Evolutionary conservation across 2,797 vertebrate species (phyloP).

Genomic region (Sparidentex hasta): DNA sequence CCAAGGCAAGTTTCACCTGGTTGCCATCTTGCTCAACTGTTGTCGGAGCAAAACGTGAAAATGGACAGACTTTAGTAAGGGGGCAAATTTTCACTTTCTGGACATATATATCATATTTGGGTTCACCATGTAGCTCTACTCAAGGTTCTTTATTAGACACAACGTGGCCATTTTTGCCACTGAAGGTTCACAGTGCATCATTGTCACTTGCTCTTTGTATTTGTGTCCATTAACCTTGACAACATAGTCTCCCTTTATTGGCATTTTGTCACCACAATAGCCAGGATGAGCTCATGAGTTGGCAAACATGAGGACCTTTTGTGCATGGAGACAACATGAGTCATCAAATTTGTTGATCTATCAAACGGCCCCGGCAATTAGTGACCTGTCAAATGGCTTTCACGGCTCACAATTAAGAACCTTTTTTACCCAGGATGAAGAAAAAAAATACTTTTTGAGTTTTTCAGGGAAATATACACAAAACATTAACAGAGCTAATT

Average conservation of each 20-base stretch:
- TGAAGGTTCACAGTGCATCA: not conserved
- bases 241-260: not conserved
- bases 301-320: conserved; percentile 34
- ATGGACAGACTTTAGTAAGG: no score
- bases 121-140: no score
- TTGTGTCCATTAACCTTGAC: conserved; percentile 22
- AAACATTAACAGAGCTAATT: conserved; percentile 54
- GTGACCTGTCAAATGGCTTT: conserved; percentile 26
- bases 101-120: no score
- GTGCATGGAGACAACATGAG: conserved; percentile 35
- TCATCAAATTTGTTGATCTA: conserved; percentile 48
- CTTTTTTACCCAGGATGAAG: conserved; percentile 15
- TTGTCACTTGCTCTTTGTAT: not conserved
- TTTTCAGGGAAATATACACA: not conserved
- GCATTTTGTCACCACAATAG: conserved; percentile 13
- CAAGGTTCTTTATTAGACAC: not conserved
- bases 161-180: not conserved
- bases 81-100: no score
- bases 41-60: no score
- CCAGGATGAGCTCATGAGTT: conserved; percentile 22
- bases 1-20: no score
- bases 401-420: not conserved
- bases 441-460: not conserved
- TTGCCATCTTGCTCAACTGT: no score
- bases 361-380: conserved; percentile 24